A percentile compares a stretch with the other conserved stretches of the same genome.
These are phyloP conservation scores for Deladenus siricidicola DNA, from an alignment of 2,888 invertebrate species.

Conservation along the genomic window DNA sequence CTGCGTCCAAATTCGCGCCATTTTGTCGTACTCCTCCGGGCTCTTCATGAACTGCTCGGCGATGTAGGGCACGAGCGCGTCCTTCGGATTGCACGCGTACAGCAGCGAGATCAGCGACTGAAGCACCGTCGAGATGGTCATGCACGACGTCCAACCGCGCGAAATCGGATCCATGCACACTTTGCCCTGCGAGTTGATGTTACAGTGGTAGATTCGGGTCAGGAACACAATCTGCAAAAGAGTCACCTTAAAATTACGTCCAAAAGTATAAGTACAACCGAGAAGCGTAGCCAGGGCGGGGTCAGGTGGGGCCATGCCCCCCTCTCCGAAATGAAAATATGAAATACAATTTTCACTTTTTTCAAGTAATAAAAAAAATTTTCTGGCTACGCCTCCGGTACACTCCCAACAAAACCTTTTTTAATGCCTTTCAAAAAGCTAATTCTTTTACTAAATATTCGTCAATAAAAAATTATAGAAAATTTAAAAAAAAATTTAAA, in stretches of 20 bases:
- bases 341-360: too few species aligned
- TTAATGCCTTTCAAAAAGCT: too few species aligned
- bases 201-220: constrained; percentile 97
- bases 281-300: too few species aligned
- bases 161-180: constrained; percentile 95
- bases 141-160: constrained; percentile 97
- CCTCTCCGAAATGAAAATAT: too few species aligned
- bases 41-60: constrained; percentile 96
- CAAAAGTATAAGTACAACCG: too few species aligned
- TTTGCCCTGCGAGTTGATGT: constrained; percentile 89
- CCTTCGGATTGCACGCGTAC: constrained; percentile 62
- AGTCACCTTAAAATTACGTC: not conserved
- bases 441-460: too few species aligned
- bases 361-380: too few species aligned
- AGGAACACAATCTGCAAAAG: constrained; percentile 65
- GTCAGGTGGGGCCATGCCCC: too few species aligned
- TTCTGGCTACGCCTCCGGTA: too few species aligned
- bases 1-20: constrained; percentile 96
- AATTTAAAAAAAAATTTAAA: too few species aligned
- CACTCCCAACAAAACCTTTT: too few species aligned
- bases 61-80: constrained; percentile 93
- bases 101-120: constrained; percentile 86
- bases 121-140: constrained; percentile 93
- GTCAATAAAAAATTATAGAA: too few species aligned
- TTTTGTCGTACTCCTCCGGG: constrained; percentile 91